Evolutionary conservation across 2,888 invertebrate genomes (phyloP).

Genomic region (Plebejus melissa): DNA sequence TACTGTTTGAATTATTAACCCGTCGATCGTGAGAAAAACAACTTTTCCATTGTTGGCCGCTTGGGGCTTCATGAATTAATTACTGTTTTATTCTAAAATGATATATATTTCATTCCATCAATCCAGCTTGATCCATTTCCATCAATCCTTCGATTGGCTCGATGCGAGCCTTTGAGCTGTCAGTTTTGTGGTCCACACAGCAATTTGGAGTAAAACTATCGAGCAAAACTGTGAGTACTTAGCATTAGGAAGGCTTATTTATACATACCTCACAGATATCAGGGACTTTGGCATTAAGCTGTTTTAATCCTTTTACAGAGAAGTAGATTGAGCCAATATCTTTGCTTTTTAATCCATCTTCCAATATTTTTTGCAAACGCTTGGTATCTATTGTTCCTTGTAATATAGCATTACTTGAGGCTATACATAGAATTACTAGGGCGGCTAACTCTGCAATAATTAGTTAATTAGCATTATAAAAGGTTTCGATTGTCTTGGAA

Average conservation of each 20-base stretch:
- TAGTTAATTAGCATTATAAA: constrained; percentile 1
- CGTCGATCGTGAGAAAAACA: too few relatives aligned
- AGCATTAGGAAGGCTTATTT: too few relatives aligned
- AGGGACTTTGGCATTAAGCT: constrained; percentile 81
- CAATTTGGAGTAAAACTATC: too few relatives aligned
- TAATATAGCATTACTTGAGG: constrained; percentile 50
- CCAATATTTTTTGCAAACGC: constrained; percentile 59
- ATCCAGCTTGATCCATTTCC: too few relatives aligned
- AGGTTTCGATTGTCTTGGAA: not conserved
- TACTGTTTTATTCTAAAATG: too few relatives aligned
- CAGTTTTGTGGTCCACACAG: too few relatives aligned
- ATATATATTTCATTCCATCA: too few relatives aligned
- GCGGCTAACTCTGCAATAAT: constrained; percentile 50
- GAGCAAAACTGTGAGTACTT: too few relatives aligned
- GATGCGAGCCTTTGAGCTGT: too few relatives aligned
- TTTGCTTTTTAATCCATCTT: constrained; percentile 72
- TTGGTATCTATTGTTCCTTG: constrained; percentile 65
- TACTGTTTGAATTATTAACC: not conserved
- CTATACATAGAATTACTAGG: constrained; percentile 50
- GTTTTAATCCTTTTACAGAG: constrained; percentile 84
- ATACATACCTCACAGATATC: constrained; percentile 79
- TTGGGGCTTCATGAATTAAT: too few relatives aligned
- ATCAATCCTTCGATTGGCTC: too few relatives aligned
- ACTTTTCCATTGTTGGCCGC: too few relatives aligned
- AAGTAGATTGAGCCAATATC: constrained; percentile 85